A percentile compares a stretch with the other conserved stretches of the same genome.
Evolutionary conservation across 2,797 vertebrate genomes (phyloP).

Genomic region (Bryconaethiops microstoma): DNA sequence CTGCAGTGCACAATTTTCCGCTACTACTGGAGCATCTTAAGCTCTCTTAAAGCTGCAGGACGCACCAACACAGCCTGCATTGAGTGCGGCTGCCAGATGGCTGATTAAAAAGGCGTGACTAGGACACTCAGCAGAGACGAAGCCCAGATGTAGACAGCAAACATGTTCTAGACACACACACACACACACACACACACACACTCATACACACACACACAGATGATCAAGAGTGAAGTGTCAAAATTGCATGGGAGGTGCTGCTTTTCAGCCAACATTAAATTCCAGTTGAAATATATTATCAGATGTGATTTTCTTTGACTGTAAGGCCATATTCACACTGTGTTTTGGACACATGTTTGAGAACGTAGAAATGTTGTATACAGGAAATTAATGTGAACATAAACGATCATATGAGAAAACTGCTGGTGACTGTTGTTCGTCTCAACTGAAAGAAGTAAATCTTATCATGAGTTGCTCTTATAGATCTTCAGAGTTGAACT

Average conservation of each 20-base stretch:
- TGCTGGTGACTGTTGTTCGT: too few relatives aligned
- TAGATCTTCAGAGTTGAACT: not conserved
- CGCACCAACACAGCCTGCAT: conserved; percentile 43
- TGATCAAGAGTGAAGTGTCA: conserved; percentile 34
- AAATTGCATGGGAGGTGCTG: conserved; percentile 45
- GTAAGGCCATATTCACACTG: not conserved
- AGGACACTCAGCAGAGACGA: conserved; percentile 45
- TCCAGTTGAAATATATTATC: conserved; percentile 27
- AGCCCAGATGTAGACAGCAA: conserved; percentile 53
- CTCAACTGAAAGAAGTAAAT: too few relatives aligned
- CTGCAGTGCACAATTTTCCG: conserved; percentile 8
- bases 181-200: conserved; percentile 3
- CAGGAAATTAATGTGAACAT: too few relatives aligned
- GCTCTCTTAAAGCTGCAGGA: conserved; percentile 12
- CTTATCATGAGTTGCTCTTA: not conserved
- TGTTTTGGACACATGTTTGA: too few relatives aligned
- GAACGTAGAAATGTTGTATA: too few relatives aligned
- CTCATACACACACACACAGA: conserved; percentile 15
- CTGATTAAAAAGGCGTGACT: conserved; percentile 64
- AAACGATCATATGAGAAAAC: too few relatives aligned
- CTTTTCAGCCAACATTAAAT: conserved; percentile 38
- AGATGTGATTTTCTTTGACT: not conserved
- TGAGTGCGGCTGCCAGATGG: conserved; percentile 56
- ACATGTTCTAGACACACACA: conserved; percentile 16
- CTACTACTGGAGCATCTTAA: conserved; percentile 19